phyloP scores from a whole-genome alignment of 1,140 invertebrate genomes.

The Tetraneura akinire region DNA sequence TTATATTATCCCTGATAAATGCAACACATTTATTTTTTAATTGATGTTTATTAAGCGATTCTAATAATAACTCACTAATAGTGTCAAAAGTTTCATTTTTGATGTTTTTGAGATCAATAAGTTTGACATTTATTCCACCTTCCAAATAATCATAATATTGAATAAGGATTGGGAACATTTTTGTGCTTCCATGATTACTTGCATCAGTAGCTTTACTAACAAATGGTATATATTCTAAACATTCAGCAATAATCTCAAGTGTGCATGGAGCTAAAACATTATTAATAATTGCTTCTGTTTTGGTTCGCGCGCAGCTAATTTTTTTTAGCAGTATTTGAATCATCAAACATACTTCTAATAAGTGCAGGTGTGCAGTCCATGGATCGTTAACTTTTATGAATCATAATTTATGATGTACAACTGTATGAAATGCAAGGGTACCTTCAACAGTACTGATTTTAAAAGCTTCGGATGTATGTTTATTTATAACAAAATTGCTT shows the following conservation, averaged over 20 bases:
- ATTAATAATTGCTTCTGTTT: neutral
- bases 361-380: neutral
- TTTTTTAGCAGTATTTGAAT: neutral
- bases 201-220: neutral
- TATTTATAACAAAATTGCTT: neutral
- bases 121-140: neutral
- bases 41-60: neutral
- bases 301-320: neutral
- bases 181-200: neutral
- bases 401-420: neutral
- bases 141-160: constrained; percentile 4
- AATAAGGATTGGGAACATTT: neutral
- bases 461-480: neutral
- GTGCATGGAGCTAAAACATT: neutral
- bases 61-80: neutral
- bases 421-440: neutral
- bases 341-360: neutral
- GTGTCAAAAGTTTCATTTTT: neutral
- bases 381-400: neutral
- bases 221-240: neutral
- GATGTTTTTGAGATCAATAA: neutral
- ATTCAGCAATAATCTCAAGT: neutral
- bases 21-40: neutral
- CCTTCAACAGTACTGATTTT: neutral
- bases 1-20: no score